phyloP scores from a whole-genome alignment of 2,888 invertebrate species.

The Drosophila histrio region DNA sequence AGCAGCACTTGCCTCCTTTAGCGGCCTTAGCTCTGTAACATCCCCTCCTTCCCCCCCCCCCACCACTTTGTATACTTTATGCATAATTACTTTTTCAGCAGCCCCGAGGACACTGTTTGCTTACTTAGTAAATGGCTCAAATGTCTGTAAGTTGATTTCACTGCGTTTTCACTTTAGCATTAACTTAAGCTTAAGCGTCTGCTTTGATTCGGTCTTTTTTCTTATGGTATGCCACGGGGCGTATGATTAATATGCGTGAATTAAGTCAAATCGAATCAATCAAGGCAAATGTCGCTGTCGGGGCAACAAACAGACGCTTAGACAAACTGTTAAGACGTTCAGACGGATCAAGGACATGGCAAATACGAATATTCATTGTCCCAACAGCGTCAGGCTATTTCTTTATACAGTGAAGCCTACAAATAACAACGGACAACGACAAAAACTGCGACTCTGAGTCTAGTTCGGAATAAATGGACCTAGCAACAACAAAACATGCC shows the following conservation, averaged over 20 bases:
- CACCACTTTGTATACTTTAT: constrained; percentile 48
- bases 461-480: background rate
- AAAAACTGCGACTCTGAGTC: background rate
- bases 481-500: background rate
- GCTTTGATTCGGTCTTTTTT: constrained; percentile 41
- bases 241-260: constrained; percentile 78
- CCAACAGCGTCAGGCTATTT: constrained; percentile 8
- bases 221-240: constrained; percentile 44
- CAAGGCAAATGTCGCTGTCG: constrained; percentile 64
- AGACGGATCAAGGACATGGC: constrained; percentile 20
- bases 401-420: constrained; percentile 29
- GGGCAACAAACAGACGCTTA: constrained; percentile 4
- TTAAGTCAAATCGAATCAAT: constrained; percentile 79
- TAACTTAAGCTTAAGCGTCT: constrained; percentile 1
- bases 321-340: background rate
- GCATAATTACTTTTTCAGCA: constrained; percentile 71
- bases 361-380: constrained; percentile 33
- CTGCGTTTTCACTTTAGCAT: background rate
- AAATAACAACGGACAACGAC: constrained; percentile 4
- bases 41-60: background rate
- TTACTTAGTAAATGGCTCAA: constrained; percentile 49
- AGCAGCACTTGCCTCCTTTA: background rate
- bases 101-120: constrained; percentile 52
- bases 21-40: background rate
- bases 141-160: constrained; percentile 32